These are phyloP conservation scores for Cyaniris semiargus DNA, from an alignment of 2,888 invertebrate genomes.

Conservation along the genomic window DNA sequence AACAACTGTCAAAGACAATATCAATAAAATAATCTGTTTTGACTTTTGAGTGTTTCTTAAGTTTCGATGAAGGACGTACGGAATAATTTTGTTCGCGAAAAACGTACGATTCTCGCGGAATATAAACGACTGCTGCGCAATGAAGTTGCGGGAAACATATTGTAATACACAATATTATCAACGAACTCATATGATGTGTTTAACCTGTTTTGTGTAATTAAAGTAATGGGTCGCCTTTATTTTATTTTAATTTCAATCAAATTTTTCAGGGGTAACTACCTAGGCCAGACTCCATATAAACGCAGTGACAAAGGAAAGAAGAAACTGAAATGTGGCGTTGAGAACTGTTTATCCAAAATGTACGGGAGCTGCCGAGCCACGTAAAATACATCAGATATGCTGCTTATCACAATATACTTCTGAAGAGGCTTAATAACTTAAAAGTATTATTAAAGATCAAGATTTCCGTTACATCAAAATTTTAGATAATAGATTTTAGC, in stretches of 20 bases:
- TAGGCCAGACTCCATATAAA: slow-evolving; percentile 54
- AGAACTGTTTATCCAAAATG: slow-evolving; percentile 48
- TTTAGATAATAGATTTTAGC: not conserved
- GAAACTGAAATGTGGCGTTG: slow-evolving; percentile 48
- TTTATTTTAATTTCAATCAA: not conserved
- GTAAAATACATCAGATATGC: not conserved
- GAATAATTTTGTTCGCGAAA: too few species aligned
- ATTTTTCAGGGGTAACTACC: slow-evolving; percentile 55
- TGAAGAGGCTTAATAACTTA: not conserved
- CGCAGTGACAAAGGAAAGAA: slow-evolving; percentile 42
- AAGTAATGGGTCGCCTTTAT: not conserved
- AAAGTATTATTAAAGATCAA: not conserved
- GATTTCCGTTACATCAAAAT: not conserved
- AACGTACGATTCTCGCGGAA: too few species aligned
- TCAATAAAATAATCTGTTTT: too few species aligned
- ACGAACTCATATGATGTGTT: too few species aligned
- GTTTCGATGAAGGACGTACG: too few species aligned
- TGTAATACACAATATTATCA: not conserved
- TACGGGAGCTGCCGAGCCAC: not conserved
- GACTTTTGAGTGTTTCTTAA: too few species aligned
- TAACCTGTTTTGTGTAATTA: too few species aligned
- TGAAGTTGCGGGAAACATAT: too few species aligned
- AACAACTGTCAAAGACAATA: too few species aligned
- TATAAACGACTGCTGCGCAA: too few species aligned
- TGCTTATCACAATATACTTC: not conserved